Evolutionary conservation across 2,888 invertebrate genomes (phyloP).

Genomic region (Pollenia griseotomentosa): DNA sequence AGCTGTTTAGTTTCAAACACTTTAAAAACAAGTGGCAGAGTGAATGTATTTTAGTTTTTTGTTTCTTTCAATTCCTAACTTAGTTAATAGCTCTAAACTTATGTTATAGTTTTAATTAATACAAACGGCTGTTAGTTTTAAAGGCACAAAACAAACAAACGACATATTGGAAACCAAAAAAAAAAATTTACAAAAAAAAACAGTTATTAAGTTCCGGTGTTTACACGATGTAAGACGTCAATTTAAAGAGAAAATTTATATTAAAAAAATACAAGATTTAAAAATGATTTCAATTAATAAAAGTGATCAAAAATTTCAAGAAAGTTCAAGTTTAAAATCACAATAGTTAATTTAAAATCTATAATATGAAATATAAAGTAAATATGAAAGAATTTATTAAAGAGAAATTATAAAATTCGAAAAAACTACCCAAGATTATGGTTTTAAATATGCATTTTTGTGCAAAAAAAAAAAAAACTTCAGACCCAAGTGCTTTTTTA

Average conservation of each 20-base stretch:
- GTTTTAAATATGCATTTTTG: not conserved
- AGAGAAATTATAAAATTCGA: not conserved
- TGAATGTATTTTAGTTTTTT: constrained; percentile 4
- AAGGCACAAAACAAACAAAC: constrained; percentile 22
- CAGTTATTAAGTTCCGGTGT: constrained; percentile 74
- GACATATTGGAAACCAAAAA: constrained; percentile 36
- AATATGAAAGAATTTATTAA: not conserved
- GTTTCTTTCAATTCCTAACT: constrained; percentile 21
- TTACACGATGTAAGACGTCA: constrained; percentile 68
- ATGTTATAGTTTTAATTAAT: constrained; percentile 54
- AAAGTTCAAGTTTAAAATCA: not conserved
- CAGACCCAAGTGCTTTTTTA: not conserved
- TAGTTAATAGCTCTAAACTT: constrained; percentile 35
- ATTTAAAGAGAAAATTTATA: constrained; percentile 29
- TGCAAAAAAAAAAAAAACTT: not conserved
- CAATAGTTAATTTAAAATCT: not conserved
- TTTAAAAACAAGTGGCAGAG: constrained; percentile 21
- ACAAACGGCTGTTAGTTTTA: constrained; percentile 33
- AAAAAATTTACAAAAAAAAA: constrained; percentile 55
- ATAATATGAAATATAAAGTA: not conserved
- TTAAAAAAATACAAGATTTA: constrained; percentile 14
- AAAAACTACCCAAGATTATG: too few species aligned
- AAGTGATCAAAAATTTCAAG: constrained; percentile 1
- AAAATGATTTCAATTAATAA: constrained; percentile 26
- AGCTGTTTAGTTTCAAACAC: constrained; percentile 8